Evolutionary conservation across 1,140 invertebrate species (phyloP).

Genomic region (Bombus soroeensis): DNA sequence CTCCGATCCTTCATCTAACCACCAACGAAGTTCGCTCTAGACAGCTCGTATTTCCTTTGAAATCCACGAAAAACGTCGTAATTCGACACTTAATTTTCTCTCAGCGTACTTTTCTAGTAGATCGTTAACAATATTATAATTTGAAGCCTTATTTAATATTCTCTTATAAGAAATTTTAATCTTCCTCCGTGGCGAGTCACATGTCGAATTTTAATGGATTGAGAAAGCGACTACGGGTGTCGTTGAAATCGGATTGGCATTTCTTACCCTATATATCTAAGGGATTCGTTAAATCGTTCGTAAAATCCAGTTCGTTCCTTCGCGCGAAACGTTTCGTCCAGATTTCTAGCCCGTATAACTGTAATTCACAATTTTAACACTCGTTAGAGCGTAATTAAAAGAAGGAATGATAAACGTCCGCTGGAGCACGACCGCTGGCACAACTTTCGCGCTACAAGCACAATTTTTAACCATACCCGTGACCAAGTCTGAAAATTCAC

Average conservation of each 20-base stretch:
- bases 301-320: background rate
- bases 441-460: constrained; percentile 3
- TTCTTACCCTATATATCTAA: background rate
- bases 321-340: background rate
- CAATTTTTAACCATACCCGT: constrained; percentile 21
- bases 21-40: background rate
- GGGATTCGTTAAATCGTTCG: background rate
- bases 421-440: constrained; percentile 27
- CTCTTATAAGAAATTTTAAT: background rate
- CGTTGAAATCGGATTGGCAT: background rate
- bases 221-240: too few relatives aligned
- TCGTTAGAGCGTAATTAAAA: constrained; percentile 41
- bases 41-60: background rate
- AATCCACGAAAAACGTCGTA: background rate
- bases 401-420: constrained; percentile 22
- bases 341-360: background rate
- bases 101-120: background rate
- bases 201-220: too few relatives aligned
- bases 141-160: too few relatives aligned
- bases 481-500: constrained; percentile 18
- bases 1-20: constrained; percentile 28
- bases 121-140: background rate
- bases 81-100: background rate
- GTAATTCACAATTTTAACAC: constrained; percentile 22
- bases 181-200: background rate